Base-by-base conservation (phyloP, 2,888 invertebrate species). In the Dusona sp. region DNA sequence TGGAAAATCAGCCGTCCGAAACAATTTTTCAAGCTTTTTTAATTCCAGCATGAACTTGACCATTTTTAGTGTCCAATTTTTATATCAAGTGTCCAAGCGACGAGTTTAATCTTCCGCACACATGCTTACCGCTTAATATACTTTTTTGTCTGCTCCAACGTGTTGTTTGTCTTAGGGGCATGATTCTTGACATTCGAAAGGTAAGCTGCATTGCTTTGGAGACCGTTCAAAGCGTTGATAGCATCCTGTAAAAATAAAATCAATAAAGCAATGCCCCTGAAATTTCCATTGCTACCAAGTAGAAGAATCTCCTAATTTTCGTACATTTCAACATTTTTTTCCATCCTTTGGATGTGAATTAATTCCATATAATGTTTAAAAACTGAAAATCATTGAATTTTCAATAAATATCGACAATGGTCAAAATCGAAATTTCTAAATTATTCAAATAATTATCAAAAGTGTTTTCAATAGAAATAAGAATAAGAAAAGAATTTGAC, bases 171-270 rank as follows among this genome's bases (percentile, higher is more conserved):
- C 6, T 29, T 81, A 1, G 51, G 13, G 13, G 78, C n/a, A 33
- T 86, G 42, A 25, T 81, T 84, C 8, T 85, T 80, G 6, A n/a
- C 83, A 1, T 81, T 85, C 38, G 94, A 88, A 89, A 97, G 94
- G 87, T 95, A 95, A 0, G 95, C 95, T 38, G 96, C 96, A 93
- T 98, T 98, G 54, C 97, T 96, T 93, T 98, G 98, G 11, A 98
- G 94, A 0, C 94, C 94, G 91, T 97, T 97, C 36, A 98, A 94
- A 72, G 96, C 95, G 79, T 95, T 94, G 1, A 98, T 95, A 45
- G 97, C 97, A 88, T 96, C 96, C 98, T 98, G 91, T 79, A 93
- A 92, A 85, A 75, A 11, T 48, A 48, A 48, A 82, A 22, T 51
- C 9, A 22, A 67, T n/a, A 1, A 22, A 68, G 29, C 2, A 61